Evolutionary conservation across 2,888 invertebrate species (phyloP).

Genomic region (Lithophane semibrunnea): DNA sequence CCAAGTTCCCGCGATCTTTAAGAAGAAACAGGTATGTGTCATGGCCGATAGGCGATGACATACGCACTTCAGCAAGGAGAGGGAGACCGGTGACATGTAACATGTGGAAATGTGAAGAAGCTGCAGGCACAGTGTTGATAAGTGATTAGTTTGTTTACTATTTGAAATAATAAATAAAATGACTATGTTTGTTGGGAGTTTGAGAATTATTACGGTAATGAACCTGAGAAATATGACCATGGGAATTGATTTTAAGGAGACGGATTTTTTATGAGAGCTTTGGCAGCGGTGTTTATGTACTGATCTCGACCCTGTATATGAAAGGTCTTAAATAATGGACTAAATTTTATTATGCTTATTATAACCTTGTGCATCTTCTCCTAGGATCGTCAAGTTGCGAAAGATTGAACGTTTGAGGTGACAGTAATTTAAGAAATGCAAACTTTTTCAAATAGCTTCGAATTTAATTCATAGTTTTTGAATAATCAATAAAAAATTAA

Average conservation of each 20-base stretch:
- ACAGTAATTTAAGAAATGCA: background rate
- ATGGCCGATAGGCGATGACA: conserved; percentile 62
- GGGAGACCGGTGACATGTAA: conserved; percentile 66
- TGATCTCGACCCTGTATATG: background rate
- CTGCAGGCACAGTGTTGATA: conserved; percentile 63
- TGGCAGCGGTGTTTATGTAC: background rate
- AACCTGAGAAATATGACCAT: background rate
- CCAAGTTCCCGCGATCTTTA: conserved; percentile 52
- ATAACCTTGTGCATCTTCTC: background rate
- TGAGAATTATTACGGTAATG: background rate
- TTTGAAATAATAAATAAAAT: conserved; percentile 31
- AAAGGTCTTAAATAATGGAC: background rate
- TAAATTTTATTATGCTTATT: background rate
- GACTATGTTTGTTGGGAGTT: conserved; percentile 3
- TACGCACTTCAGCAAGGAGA: conserved; percentile 67
- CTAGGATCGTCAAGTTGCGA: background rate
- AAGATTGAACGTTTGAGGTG: background rate
- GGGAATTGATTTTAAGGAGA: background rate
- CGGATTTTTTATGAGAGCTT: background rate
- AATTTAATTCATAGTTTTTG: background rate
- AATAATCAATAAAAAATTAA: conserved; percentile 8
- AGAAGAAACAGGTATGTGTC: conserved; percentile 61
- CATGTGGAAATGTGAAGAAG: conserved; percentile 67
- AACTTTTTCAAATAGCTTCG: background rate
- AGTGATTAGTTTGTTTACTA: conserved; percentile 48